Base-by-base conservation (phyloP, 2,113 vertebrate species). In the Phaetusa simplex region DNA sequence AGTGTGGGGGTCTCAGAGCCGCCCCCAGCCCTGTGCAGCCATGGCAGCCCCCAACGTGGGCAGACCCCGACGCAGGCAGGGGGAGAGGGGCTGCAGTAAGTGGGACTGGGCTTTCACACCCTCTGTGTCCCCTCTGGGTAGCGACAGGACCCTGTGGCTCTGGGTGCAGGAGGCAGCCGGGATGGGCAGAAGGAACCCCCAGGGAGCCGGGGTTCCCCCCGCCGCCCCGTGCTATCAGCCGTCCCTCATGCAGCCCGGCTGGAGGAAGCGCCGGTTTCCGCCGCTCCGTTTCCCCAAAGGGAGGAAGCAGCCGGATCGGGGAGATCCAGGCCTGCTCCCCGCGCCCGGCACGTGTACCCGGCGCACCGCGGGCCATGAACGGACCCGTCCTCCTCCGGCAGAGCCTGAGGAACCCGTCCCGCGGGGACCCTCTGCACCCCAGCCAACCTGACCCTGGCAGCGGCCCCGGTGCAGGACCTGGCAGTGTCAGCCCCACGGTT, bases 211-310 rank as follows among this genome's bases (percentile, higher is more conserved):
- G 59, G 55, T 3, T 59, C 50, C 59, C 50, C 80, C 53, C 21
- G 2, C 30, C 2, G 3, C 32, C 32, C 78, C 32, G 5, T 9
- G 14, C 76, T 91, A 91, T 95, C 96, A 66, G 90, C 86, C 49
- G 7, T 2, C 11, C 69, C 65, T 45, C 83, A 72, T 23, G 14
- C 86, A 89, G 92, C 74, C 78, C 9, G 17, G 27, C 59, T 40
- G 45, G n/a, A 96, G 95, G 96, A 97, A 97, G 82, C 42, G 65
- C 70, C 50, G 56, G 93, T 84, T 94, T 95, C 94, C 94, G 92
- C 77, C 58, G 1, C 91, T 80, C 32, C 43, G 62, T 24, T 86
- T 90, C 90, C 67, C 92, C 18, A 20, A 66, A 17, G 55, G 81
- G 87, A 95, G 92, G 92, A 96, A 97, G 87, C 95, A 62, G 78